Percentiles rank a stretch among this genome's conserved stretches.
phyloP scores from a whole-genome alignment of 2,888 invertebrate genomes.

The Drosophila barbarae region DNA sequence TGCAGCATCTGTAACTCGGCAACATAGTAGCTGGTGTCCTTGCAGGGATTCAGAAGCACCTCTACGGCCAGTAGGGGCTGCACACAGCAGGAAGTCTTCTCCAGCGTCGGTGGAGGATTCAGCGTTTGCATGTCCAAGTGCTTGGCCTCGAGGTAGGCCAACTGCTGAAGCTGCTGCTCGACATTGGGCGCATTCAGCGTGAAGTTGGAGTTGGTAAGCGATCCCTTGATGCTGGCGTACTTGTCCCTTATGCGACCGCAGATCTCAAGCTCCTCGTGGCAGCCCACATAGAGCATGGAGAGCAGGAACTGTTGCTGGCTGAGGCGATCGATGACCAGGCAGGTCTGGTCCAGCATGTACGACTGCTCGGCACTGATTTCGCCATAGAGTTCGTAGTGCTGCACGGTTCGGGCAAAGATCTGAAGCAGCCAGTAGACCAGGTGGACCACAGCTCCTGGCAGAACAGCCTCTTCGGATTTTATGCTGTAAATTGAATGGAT shows the following conservation, averaged over 20 bases:
- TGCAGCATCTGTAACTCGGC: conserved; percentile 91
- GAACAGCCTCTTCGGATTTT: conserved; percentile 91
- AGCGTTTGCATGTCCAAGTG: conserved; percentile 79
- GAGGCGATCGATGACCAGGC: conserved; percentile 84
- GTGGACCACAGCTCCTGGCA: conserved; percentile 91
- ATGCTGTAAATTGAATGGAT: conserved; percentile 81
- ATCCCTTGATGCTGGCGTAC: conserved; percentile 80
- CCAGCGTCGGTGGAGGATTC: conserved; percentile 81
- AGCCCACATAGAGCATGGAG: conserved; percentile 90
- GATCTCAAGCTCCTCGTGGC: conserved; percentile 88
- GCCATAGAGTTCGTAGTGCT: conserved; percentile 73
- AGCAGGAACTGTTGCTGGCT: conserved; percentile 87
- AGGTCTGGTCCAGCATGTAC: conserved; percentile 86
- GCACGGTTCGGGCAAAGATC: conserved; percentile 81
- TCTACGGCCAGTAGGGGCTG: conserved; percentile 92
- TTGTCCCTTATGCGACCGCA: conserved; percentile 85
- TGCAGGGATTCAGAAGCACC: conserved; percentile 91
- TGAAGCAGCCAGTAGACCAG: conserved; percentile 90
- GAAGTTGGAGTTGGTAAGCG: conserved; percentile 74
- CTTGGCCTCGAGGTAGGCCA: conserved; percentile 77
- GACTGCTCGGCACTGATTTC: conserved; percentile 78
- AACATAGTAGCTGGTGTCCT: conserved; percentile 89
- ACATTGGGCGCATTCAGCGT: conserved; percentile 65
- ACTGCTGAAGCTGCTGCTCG: conserved; percentile 74
- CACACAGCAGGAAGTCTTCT: conserved; percentile 86